Percentiles rank a stretch among this genome's conserved stretches.
Evolutionary conservation across 35 echinoderm and acorn worm genomes (phyloP).

Genomic region (Strongylocentrotus purpuratus): DNA sequence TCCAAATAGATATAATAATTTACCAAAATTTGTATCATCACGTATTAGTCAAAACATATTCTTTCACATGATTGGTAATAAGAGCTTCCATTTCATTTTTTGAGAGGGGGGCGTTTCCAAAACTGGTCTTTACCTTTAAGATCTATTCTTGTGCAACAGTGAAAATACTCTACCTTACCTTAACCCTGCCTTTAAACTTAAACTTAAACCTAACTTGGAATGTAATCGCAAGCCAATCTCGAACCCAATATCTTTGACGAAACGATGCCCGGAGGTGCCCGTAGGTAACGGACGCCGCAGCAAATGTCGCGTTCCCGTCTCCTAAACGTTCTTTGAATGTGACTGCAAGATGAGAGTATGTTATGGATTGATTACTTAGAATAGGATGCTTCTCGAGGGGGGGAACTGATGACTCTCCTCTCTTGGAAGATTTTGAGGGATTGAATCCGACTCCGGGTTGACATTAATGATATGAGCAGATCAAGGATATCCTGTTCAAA

Average conservation of each 20-base stretch:
- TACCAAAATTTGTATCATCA: too few species aligned
- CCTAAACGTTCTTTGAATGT: not conserved
- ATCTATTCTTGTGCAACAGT: too few species aligned
- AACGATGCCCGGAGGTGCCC: not conserved
- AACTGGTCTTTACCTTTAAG: too few species aligned
- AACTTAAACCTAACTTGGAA: not conserved
- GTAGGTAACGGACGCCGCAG: not conserved
- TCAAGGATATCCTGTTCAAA: not conserved
- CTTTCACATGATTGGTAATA: too few species aligned
- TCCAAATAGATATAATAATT: too few species aligned
- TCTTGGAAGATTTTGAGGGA: not conserved
- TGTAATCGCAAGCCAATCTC: not conserved
- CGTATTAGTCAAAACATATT: too few species aligned
- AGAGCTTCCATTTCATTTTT: too few species aligned
- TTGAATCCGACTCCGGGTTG: not conserved
- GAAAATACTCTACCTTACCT: too few species aligned
- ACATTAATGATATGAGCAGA: slow-evolving; percentile 5
- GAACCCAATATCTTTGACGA: not conserved
- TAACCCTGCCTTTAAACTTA: too few species aligned
- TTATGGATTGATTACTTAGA: not conserved
- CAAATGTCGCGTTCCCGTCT: not conserved
- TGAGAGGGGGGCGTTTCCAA: too few species aligned
- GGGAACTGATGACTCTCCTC: not conserved
- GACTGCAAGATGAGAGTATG: not conserved
- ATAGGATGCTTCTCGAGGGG: not conserved